Evolutionary conservation across 2,797 vertebrate species (phyloP), one percentile per base, ranked within the genome.

Genomic region (Pangasius sanitwongsei): DNA sequence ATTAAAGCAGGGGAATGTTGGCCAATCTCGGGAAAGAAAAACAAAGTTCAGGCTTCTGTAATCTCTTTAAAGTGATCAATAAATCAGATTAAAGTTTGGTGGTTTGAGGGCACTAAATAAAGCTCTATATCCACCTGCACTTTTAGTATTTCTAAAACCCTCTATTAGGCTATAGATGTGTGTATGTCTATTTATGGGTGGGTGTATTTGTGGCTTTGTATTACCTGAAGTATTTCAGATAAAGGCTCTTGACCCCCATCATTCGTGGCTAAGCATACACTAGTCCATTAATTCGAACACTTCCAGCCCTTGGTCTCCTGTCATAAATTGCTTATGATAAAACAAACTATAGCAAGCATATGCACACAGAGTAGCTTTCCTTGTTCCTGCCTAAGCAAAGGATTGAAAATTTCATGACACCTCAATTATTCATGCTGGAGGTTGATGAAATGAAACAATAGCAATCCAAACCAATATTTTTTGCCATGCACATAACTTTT

Each of bases 321-420:
- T 91, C 89, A 92, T 92, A 89, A 90, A 92, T 96, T 94, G 94
- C 87, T 93, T 88, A 94, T 90, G 90, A 90, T 91, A 91, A 92
- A 92, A 93, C 93, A 92, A 94, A 93, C 93, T 87, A 86, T 34
- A 65, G 82, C 28, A 85, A 53, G 85, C 89, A 57, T 83, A 90
- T 92, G 91, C 91, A 92, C 92, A 89, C 89, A 92, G 92, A 96
- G 95, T 96, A 94, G 89, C 92, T 95, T 96, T 95, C 93, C 95
- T 95, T 96, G 95, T 96, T 95, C 93, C 91, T 86, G 82, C 89
- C 7, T 53, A 92, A 92, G 92, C 91, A 91, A 88, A 92, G 89
- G 87, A 89, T 88, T 95, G 59, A 94, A 95, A 94, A 84, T 94
- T 93, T 94, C 50, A 95, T 94, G 90, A 90, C 57, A 61, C 77